A percentile compares a stretch with the other conserved stretches of the same genome.
Conservation (phyloP, 2,888 invertebrate genomes). For the Phaonia tiefii region DNA sequence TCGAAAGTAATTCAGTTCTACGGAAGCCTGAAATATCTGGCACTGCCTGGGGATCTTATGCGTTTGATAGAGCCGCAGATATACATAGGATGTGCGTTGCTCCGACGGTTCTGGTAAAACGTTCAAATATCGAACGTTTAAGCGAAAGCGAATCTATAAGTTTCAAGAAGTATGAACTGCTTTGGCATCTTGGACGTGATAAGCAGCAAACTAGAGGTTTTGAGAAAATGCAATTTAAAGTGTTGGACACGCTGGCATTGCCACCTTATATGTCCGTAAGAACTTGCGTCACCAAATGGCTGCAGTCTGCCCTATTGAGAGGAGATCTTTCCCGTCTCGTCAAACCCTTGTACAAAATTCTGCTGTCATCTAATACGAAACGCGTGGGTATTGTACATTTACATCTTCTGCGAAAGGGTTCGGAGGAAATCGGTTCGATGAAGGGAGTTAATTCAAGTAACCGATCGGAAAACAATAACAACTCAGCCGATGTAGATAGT, state of each 20-base stretch:
- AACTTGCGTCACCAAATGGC: slow-evolving; percentile 87
- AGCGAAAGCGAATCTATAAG: slow-evolving; percentile 79
- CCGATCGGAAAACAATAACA: slow-evolving; percentile 49
- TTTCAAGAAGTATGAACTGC: slow-evolving; percentile 80
- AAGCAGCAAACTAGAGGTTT: slow-evolving; percentile 81
- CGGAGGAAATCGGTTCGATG: slow-evolving; percentile 72
- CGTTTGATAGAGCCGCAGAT: slow-evolving; percentile 76
- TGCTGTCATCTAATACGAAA: slow-evolving; percentile 89
- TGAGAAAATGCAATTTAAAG: slow-evolving; percentile 86
- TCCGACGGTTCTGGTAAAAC: slow-evolving; percentile 70
- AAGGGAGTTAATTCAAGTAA: slow-evolving; percentile 72
- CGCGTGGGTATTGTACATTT: slow-evolving; percentile 90
- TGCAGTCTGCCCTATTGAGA: slow-evolving; percentile 86
- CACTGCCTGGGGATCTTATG: slow-evolving; percentile 73
- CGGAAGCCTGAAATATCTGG: slow-evolving; percentile 26
- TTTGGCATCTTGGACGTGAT: slow-evolving; percentile 90
- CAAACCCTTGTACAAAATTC: slow-evolving; percentile 88
- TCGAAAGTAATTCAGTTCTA: slow-evolving; percentile 39
- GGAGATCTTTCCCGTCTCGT: slow-evolving; percentile 90
- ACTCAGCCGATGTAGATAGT: slow-evolving; percentile 74
- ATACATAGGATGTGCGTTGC: slow-evolving; percentile 78
- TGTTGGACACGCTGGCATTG: slow-evolving; percentile 80
- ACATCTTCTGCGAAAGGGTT: slow-evolving; percentile 83
- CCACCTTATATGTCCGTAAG: slow-evolving; percentile 79
- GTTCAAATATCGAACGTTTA: slow-evolving; percentile 72